These are phyloP conservation scores for Pharmacophagus antenor DNA, from an alignment of 2,888 invertebrate species.

Conservation along the genomic window DNA sequence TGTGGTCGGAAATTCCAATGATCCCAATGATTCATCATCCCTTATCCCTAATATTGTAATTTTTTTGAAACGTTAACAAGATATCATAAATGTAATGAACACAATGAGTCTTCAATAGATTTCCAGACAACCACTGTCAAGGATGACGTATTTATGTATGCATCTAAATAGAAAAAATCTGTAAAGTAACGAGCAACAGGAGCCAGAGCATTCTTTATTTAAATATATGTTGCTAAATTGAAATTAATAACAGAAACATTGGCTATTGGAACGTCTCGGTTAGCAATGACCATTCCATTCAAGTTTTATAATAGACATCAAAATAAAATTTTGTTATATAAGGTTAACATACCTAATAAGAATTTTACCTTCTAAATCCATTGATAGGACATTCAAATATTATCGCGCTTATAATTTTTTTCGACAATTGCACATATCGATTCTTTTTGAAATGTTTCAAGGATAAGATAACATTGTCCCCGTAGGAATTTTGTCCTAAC, in stretches of 20 bases:
- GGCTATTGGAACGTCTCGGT: no score
- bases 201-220: no score
- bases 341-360: no score
- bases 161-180: no score
- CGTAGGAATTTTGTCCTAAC: constrained; percentile 18
- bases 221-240: neutral
- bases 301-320: no score
- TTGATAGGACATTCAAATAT: neutral
- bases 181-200: no score
- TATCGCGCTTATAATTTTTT: neutral
- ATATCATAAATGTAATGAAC: neutral
- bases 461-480: constrained; percentile 15
- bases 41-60: constrained; percentile 32
- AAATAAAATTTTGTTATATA: no score
- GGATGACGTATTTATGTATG: neutral
- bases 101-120: neutral
- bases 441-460: constrained; percentile 11
- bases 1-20: constrained; percentile 53
- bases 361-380: no score
- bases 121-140: neutral
- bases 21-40: constrained; percentile 44
- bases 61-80: constrained; percentile 31
- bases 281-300: no score
- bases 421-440: constrained; percentile 9
- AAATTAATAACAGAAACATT: neutral